Base-by-base conservation (phyloP, 2,113 vertebrate species). In the Solea solea region DNA sequence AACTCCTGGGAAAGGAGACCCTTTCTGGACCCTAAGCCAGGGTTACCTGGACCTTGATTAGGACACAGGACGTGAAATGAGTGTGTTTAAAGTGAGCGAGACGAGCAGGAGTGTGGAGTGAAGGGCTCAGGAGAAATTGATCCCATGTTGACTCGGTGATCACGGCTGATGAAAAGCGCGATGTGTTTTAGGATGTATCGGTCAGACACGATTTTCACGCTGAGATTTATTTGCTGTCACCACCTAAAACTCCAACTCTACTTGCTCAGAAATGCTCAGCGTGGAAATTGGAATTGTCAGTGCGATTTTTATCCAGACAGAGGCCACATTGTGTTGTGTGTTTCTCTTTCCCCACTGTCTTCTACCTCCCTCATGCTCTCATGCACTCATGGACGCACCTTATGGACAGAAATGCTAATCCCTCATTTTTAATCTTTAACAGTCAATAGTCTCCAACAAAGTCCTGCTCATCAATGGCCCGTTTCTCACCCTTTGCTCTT, bases 81-180 rank as follows among this genome's bases (percentile, higher is more conserved):
- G 75, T 44, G 49, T 50, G 44, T 74, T 80, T 74, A 56, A 65
- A 76, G 49, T n/a, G 73, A 64, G 46, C 14, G 72, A 77, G 69
- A 52, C 50, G 46, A 55, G 46, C 44, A 61, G 74, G 69, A 84
- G 78, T 85, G 69, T 64, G 53, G 53, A 78, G 61, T 46, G 63
- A 73, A 34, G 52, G 48, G 64, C 85, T 84, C 44, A 44, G 59
- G 54, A 73, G 77, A 79, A 83, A 82, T 60, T 62, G 28, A 80
- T 83, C 72, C 76, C 7, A 21, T 81, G 82, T 81, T 86, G 81
- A 67, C 88, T 77, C 64, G 69, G 8, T 84, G 79, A 86, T 88
- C 89, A 76, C 84, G 82, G 80, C 86, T 84, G 83, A 89, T 87
- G 80, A 74, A 85, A 65, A 54, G 72, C 74, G 64, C 45, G 79